phyloP scores from a whole-genome alignment of 2,113 vertebrate species.

The Gopherus evgoodei region DNA sequence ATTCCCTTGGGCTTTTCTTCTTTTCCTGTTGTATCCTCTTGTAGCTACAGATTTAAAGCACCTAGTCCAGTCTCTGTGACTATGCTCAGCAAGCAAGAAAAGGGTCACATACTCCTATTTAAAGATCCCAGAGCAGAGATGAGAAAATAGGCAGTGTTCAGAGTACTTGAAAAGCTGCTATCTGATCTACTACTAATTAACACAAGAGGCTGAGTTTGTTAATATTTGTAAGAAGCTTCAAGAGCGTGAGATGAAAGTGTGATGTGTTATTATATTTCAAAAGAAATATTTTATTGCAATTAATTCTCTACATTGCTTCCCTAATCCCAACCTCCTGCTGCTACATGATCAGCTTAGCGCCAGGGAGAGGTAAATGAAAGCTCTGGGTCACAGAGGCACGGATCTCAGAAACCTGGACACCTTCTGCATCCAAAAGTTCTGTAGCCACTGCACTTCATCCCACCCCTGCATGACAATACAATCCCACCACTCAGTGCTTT shows the following conservation, averaged over 20 bases:
- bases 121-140: accelerated
- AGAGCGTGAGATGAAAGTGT: background rate
- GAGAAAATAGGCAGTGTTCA: accelerated
- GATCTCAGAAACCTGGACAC: background rate
- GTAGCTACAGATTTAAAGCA: too few relatives aligned
- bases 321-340: background rate
- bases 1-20: too few relatives aligned
- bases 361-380: background rate
- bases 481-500: too few relatives aligned
- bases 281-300: background rate
- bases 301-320: accelerated
- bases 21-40: too few relatives aligned
- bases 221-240: background rate
- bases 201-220: slow-evolving; percentile 41
- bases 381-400: background rate
- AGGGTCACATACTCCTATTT: background rate
- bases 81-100: background rate
- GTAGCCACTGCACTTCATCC: too few relatives aligned
- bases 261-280: accelerated
- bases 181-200: slow-evolving; percentile 28
- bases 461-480: too few relatives aligned
- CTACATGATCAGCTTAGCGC: background rate
- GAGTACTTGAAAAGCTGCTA: background rate
- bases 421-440: too few relatives aligned
- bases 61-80: too few relatives aligned